These are phyloP conservation scores for Halichoerus grypus DNA, from an alignment of 2,113 vertebrate species.

Conservation along the genomic window DNA sequence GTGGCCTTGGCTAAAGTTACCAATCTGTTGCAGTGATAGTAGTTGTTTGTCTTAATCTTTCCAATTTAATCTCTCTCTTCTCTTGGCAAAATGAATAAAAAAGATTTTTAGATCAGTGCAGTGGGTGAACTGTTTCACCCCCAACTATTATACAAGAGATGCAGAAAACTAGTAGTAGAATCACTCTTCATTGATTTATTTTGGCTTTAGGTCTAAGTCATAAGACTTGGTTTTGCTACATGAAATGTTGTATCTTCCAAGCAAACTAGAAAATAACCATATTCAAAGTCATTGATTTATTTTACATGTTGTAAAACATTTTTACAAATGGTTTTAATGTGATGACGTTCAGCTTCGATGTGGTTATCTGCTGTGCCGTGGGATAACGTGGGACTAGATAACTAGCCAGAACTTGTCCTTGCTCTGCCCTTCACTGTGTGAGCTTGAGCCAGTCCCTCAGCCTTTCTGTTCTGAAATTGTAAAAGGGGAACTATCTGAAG, in stretches of 20 bases:
- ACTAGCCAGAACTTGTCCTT: neutral
- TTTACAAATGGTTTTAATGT: neutral
- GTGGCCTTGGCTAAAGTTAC: neutral
- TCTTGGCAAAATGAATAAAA: neutral
- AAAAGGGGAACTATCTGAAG: neutral
- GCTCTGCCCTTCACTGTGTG: neutral
- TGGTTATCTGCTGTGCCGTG: neutral
- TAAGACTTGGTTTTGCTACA: neutral
- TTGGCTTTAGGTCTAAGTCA: neutral
- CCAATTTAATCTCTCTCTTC: neutral
- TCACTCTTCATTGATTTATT: neutral
- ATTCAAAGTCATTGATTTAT: neutral
- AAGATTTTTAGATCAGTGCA: neutral
- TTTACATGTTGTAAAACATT: neutral
- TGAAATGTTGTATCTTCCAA: neutral
- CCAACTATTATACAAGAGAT: neutral
- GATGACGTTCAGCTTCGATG: neutral
- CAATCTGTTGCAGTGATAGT: neutral
- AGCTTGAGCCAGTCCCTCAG: neutral
- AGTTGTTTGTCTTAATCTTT: conserved; percentile 21
- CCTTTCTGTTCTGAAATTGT: neutral
- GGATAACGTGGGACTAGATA: neutral
- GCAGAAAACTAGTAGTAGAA: neutral
- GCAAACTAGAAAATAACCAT: neutral
- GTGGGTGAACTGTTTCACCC: neutral